Evolutionary conservation across 2,113 vertebrate species (phyloP), one percentile per base, ranked within the genome.

Genomic region (Polyodon spathula): DNA sequence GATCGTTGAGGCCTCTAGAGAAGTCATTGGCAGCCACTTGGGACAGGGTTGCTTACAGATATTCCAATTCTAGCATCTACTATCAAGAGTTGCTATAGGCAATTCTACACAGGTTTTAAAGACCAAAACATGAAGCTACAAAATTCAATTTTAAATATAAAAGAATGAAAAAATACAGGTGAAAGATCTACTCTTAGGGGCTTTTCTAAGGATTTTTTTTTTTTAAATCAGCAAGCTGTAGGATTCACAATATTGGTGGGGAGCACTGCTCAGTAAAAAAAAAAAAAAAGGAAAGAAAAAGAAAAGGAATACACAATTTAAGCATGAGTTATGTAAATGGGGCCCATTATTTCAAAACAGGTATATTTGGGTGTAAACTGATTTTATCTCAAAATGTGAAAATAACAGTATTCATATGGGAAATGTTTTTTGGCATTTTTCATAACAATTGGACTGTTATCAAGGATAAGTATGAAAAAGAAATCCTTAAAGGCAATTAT

Each of bases 361-460:
- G 27, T 27, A 27, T 27, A 27, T 27, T 27, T 27, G 27, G 27
- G 27, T 27, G 27, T 27, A 27, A 27, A 27, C 1, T 27, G 27
- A 27, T 27, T 27, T 27, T 27, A 27, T 27, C 27, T 27, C 27
- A 27, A 27, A 27, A 27, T 27, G 27, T 27, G 82, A 83, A 85
- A 81, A 85, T 89, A 88, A 89, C 87, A 73, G 80, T 79, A 84
- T 79, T 81, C 83, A 84, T 86, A 87, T 87, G 83, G 85, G 84
- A 84, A 81, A 80, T 83, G 79, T 84, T 89, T 87, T 88, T 88
- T 66, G 84, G 83, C 83, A 89, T 89, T 86, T 85, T 85, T 90
- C 86, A 89, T 83, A 88, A 87, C 87, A 86, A 87, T 81, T 85
- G 81, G 87, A 88, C 85, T 87, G 80, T 83, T 89, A 88, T 89